Evolutionary conservation across 2,113 vertebrate genomes (phyloP).

Genomic region (Anser brachyrhynchus): DNA sequence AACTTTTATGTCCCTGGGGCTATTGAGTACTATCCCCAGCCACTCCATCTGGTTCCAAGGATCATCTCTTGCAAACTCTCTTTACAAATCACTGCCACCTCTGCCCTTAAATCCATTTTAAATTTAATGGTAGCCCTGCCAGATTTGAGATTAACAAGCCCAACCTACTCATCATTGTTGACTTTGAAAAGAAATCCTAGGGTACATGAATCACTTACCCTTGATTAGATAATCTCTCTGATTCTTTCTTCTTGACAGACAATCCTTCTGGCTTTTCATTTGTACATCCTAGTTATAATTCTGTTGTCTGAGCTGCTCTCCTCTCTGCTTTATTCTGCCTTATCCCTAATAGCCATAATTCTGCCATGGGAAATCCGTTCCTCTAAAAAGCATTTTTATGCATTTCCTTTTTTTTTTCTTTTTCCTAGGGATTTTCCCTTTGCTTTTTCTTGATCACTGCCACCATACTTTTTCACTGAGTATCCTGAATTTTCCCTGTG

Average conservation of each 20-base stretch:
- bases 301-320: background rate
- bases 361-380: background rate
- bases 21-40: background rate
- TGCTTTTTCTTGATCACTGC: background rate
- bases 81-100: slow-evolving; percentile 19
- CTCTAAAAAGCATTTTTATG: background rate
- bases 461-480: background rate
- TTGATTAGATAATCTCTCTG: background rate
- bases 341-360: background rate
- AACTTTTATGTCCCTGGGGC: background rate
- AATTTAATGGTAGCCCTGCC: background rate
- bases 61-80: background rate
- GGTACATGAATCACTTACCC: background rate
- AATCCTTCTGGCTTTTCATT: background rate
- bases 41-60: background rate
- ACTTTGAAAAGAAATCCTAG: background rate
- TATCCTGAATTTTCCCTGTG: background rate
- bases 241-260: background rate
- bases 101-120: slow-evolving; percentile 27
- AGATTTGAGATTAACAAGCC: background rate
- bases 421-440: background rate
- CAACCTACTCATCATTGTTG: background rate
- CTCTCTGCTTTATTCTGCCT: background rate
- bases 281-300: background rate
- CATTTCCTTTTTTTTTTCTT: background rate